Percentiles rank a stretch among this genome's conserved stretches.
Conservation (phyloP, 2,797 vertebrate species). For the Hydrophis major region DNA sequence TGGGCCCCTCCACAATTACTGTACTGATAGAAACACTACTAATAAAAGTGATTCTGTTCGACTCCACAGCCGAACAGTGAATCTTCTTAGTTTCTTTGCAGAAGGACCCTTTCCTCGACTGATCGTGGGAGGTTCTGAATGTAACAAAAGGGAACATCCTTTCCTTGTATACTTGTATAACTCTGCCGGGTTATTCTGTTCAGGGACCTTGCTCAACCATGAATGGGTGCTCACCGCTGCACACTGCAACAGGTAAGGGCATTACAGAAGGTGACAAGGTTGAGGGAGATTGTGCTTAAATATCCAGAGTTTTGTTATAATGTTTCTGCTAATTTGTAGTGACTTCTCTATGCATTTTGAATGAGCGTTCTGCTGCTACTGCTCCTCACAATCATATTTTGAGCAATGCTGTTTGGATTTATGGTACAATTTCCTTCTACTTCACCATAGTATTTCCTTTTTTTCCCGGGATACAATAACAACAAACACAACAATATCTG, state of each 20-base stretch:
- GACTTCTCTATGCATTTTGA: background rate
- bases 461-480: background rate
- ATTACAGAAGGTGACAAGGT: background rate
- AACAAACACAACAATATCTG: background rate
- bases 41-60: background rate
- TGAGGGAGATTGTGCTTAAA: background rate
- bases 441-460: background rate
- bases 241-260: conserved; percentile 31
- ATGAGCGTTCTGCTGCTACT: background rate
- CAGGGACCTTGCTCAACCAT: conserved; percentile 22
- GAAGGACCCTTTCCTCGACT: background rate
- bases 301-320: background rate
- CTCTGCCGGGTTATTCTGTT: background rate
- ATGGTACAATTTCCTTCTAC: background rate
- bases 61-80: background rate
- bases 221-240: conserved; percentile 43
- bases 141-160: background rate
- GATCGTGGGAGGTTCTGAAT: background rate
- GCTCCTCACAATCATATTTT: background rate
- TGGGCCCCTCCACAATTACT: background rate
- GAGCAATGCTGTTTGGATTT: background rate
- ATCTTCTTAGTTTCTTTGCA: background rate
- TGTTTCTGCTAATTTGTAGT: background rate
- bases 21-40: background rate
- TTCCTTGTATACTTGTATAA: background rate